Base-by-base conservation (phyloP, 1,140 invertebrate genomes). In the Pogonus chalceus region DNA sequence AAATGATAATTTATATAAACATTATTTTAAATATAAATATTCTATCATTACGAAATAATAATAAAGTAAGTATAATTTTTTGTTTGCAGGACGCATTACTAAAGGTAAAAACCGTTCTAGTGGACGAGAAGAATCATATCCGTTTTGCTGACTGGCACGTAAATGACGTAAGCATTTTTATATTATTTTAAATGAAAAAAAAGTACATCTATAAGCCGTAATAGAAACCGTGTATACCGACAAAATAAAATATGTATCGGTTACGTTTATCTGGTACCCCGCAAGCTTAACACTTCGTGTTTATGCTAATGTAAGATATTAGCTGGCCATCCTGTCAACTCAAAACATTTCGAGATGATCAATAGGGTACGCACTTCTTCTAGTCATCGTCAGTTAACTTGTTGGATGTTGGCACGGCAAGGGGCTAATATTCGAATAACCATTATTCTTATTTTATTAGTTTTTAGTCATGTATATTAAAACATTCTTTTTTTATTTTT, bases 121-220 rank as follows among this genome's bases (percentile, higher is more conserved):
- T 85, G 2, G 89, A 96, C 20, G 87, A 96, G 51, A 93, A 96
- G 65, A 92, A 90, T 71, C 92, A 95, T 62, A 83, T 98, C 62
- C 79, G 96, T 57, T 95, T 96, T 68, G 82, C 81, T 12, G 87
- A 92, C 56, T 98, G 95, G 95, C 92, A 87, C 73, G 81, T 81
- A 2, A 88, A 87, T 68, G 96, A 99, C 68, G 93, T 96, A 76
- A 82, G 81, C 79, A 60, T 54, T 23, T 51, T 48, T 16, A 39
- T 26, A 54, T 59, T 61, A 56, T 52, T 58, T 51, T 52, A 2
- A 52, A 49, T 51, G 23, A 51, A 31, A 7, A 7, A 12, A 43
- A 53, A 49, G 54, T 56, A 46, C 26, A 53, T 53, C 24, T 20
- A 16, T n/a, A 35, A 35, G 14, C 23, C 23, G 47, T 20, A 20